Conservation (phyloP, 2,888 invertebrate species). For the Exocentrus adspersus region DNA sequence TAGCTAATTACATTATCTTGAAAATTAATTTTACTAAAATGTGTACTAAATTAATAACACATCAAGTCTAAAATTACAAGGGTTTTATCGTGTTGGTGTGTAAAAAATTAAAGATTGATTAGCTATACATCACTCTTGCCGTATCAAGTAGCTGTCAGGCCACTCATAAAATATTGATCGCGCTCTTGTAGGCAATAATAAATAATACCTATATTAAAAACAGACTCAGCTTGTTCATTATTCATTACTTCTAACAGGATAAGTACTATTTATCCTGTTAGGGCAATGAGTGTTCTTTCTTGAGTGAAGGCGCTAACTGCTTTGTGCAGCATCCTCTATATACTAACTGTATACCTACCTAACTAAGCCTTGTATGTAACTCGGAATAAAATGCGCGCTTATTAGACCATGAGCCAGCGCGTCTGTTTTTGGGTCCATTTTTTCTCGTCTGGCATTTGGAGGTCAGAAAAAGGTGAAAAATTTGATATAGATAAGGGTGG, state of each 20-base stretch:
- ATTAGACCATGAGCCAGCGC: too few relatives aligned
- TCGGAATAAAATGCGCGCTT: too few relatives aligned
- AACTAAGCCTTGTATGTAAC: too few relatives aligned
- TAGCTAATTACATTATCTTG: slow-evolving; percentile 1
- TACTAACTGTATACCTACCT: too few relatives aligned
- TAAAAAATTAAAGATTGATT: slow-evolving; percentile 24
- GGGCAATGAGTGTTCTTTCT: too few relatives aligned
- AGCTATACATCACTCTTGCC: slow-evolving; percentile 24
- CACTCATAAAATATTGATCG: slow-evolving; percentile 24
- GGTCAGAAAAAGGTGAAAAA: too few relatives aligned
- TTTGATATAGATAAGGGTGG: too few relatives aligned
- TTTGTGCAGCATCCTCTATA: too few relatives aligned
- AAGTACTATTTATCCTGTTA: too few relatives aligned
- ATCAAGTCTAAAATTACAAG: slow-evolving; percentile 20
- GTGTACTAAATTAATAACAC: slow-evolving; percentile 15
- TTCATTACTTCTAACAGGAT: not conserved
- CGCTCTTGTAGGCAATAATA: slow-evolving; percentile 12
- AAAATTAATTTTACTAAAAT: slow-evolving; percentile 20
- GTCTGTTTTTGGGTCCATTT: too few relatives aligned
- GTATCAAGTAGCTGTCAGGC: slow-evolving; percentile 23
- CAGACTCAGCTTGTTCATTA: slow-evolving; percentile 3
- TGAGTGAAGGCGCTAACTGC: too few relatives aligned
- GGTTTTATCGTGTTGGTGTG: slow-evolving; percentile 11
- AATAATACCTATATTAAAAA: slow-evolving; percentile 18
- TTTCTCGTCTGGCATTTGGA: too few relatives aligned